Evolutionary conservation across 2,797 vertebrate genomes (phyloP), one percentile per base, ranked within the genome.

Genomic region (Fistularia commersonii): DNA sequence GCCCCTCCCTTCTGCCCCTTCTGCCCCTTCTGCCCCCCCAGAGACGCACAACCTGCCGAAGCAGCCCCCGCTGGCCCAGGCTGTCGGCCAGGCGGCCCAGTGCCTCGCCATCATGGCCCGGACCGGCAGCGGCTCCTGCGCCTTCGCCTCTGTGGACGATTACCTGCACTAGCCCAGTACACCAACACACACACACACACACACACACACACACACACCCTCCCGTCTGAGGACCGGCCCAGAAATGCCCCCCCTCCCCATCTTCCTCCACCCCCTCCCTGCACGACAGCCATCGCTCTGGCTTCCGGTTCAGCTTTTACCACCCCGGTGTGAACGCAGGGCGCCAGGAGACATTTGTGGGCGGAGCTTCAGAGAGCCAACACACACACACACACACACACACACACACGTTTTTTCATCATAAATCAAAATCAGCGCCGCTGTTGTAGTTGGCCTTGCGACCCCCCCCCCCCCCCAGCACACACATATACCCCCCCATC

Each of bases 1-100:
- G 10, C 5, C 38, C 43, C 43, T 45, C 12, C 8, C 41, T 11
- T 11, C 1, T 0, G 11, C 14, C 4, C 14, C 32, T 6, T 34
- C 3, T 13, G 1, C 10, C n/a, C 36, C 4, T 6, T 33, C 11
- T 41, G 11, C 33, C 37, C 11, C 34, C 33, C 0, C 91, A 99
- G 97, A 98, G 93, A 98, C 96, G 82, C 96, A 98, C 90, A 98
- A 98, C 84, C 91, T 99, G 91, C 97, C 97, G 90, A 99, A 98
- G 92, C 97, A 99, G 88, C 97, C 97, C 6, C 96, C 96, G 0
- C 92, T 99, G 74, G 96, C 96, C 59, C 93, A 95, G 32, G 96
- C 95, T 0, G 93, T 99, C 81, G 96, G 96, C 41, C 97, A 99
- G 81, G 96, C 96, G 0, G 92, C 96, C 53, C 96, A 98, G 76